Evolutionary conservation across 1,140 invertebrate species (phyloP).

Genomic region (Aporrectodea caliginosa): DNA sequence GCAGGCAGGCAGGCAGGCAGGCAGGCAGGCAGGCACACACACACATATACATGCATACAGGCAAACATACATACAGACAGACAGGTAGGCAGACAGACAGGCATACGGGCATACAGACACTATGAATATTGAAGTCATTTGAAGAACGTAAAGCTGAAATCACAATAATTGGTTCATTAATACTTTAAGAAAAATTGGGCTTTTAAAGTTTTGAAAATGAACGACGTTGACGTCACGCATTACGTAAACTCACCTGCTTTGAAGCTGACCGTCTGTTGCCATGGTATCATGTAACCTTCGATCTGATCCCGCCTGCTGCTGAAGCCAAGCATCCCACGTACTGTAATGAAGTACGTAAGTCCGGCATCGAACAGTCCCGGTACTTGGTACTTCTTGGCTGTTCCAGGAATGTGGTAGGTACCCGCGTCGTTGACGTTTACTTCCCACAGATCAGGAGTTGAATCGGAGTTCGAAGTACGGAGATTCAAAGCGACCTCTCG

Average conservation of each 20-base stretch:
- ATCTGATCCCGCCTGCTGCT: not conserved
- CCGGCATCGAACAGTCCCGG: not conserved
- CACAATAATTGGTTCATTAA: no score
- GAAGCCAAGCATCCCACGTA: not conserved
- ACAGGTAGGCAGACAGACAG: no score
- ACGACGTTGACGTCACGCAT: no score
- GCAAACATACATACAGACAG: no score
- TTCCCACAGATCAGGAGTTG: not conserved
- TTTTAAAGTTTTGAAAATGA: no score
- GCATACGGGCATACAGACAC: no score
- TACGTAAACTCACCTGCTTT: slow-evolving; percentile 1
- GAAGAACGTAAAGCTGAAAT: no score
- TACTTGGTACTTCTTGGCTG: not conserved
- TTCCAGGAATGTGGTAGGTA: not conserved
- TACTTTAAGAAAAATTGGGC: no score
- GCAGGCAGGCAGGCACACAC: no score
- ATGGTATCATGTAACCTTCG: not conserved
- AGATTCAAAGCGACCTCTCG: not conserved
- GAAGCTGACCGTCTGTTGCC: not conserved
- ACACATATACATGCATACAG: no score
- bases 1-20: no score
- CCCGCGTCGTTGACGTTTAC: not conserved
- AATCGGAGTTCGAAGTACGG: not conserved
- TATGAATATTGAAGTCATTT: no score
- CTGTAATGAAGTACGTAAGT: not conserved